phyloP scores from a whole-genome alignment of 2,113 vertebrate species.

The Gobius niger region DNA sequence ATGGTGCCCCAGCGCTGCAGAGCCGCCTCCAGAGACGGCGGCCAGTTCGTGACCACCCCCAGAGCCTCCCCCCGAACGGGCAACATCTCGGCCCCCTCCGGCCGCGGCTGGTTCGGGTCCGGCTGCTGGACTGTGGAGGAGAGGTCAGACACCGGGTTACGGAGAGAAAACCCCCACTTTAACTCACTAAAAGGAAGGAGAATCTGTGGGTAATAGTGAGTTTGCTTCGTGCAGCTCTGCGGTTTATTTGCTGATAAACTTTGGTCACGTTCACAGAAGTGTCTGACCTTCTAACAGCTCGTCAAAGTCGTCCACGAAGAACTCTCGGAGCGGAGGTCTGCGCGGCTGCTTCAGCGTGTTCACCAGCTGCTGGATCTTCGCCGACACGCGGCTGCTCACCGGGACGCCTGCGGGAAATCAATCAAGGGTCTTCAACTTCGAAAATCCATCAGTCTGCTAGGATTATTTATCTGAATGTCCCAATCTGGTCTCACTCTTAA shows the following conservation, averaged over 20 bases:
- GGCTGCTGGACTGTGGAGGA: conserved; percentile 90
- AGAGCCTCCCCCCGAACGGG: conserved; percentile 91
- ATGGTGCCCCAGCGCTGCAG: conserved; percentile 98
- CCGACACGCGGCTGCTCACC: conserved; percentile 97
- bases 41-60: conserved; percentile 98
- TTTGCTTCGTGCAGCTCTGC: no score
- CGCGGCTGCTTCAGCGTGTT: conserved; percentile 98
- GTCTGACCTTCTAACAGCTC: conserved; percentile 93
- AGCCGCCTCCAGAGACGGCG: conserved; percentile 93
- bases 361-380: conserved; percentile 98
- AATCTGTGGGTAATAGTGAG: no score
- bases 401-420: conserved; percentile 84
- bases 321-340: conserved; percentile 93
- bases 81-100: conserved; percentile 97
- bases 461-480: no score
- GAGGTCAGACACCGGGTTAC: background rate
- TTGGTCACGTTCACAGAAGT: background rate
- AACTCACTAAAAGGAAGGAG: no score
- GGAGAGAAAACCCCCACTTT: background rate
- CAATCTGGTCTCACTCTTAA: no score
- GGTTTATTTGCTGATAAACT: no score
- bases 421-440: no score
- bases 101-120: conserved; percentile 95
- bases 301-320: conserved; percentile 99
- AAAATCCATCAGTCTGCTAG: no score